phyloP scores from a whole-genome alignment of 2,797 vertebrate genomes.

The Meriones psammophilus region DNA sequence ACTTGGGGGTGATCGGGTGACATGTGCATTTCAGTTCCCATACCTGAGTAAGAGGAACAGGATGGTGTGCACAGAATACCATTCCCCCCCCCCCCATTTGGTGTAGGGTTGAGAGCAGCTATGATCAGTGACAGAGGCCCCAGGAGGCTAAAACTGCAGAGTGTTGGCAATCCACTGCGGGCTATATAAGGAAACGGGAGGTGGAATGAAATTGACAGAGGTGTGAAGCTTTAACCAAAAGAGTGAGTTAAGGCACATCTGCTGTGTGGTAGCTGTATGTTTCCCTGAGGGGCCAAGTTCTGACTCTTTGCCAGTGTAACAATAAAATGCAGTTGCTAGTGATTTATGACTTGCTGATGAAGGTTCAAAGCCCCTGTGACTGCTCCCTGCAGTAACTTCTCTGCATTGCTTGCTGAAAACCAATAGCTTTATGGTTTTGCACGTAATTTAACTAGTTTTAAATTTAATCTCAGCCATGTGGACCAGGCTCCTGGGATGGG shows the following conservation, averaged over 20 bases:
- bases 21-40: neutral
- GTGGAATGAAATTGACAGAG: neutral
- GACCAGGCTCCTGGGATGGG: neutral
- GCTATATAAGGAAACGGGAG: neutral
- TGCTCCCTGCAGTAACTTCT: neutral
- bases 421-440: neutral
- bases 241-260: neutral
- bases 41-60: neutral
- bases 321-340: neutral
- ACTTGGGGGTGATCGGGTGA: neutral
- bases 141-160: neutral
- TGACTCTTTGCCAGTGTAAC: neutral
- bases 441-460: neutral
- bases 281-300: neutral
- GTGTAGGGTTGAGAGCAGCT: neutral
- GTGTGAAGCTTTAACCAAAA: neutral
- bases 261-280: neutral
- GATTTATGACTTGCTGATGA: neutral
- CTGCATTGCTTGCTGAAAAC: constrained; percentile 39
- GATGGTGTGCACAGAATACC: neutral
- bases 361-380: neutral
- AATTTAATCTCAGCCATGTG: neutral
- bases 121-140: neutral
- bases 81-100: neutral
- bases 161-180: neutral